Evolutionary conservation across 2,888 invertebrate species (phyloP).

Genomic region (Sinopyrophorus schimmeli): DNA sequence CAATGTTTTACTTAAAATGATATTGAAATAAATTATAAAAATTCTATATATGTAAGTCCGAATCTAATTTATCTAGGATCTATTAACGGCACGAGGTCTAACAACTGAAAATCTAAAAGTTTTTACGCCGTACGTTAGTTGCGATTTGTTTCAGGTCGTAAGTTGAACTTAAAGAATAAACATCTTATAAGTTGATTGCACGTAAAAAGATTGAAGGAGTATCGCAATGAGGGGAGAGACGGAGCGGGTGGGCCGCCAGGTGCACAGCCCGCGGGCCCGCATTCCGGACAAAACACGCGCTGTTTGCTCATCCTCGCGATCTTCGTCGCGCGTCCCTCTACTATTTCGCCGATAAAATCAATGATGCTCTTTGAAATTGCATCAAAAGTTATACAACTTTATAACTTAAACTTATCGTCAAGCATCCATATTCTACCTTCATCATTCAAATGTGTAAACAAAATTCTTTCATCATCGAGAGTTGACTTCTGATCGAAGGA

Average conservation of each 20-base stretch:
- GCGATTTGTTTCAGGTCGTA: conserved; percentile 18
- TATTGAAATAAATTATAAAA: too few relatives aligned
- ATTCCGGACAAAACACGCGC: conserved; percentile 55
- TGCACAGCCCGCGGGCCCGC: conserved; percentile 53
- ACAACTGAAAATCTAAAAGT: background rate
- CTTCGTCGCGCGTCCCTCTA: conserved; percentile 31
- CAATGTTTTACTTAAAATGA: too few relatives aligned
- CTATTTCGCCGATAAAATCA: conserved; percentile 32
- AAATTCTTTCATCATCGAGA: conserved; percentile 16
- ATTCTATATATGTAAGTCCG: too few relatives aligned
- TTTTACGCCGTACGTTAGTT: conserved; percentile 1
- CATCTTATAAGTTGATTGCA: conserved; percentile 39
- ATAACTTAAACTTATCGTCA: too few relatives aligned
- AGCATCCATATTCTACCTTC: too few relatives aligned
- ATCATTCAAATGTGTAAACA: conserved; percentile 18
- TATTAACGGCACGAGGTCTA: too few relatives aligned
- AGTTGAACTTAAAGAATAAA: conserved; percentile 26
- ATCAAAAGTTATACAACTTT: conserved; percentile 20
- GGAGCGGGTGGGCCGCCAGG: conserved; percentile 48
- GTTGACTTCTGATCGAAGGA: conserved; percentile 15
- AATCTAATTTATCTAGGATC: too few relatives aligned
- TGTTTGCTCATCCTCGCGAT: conserved; percentile 52
- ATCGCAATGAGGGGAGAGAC: conserved; percentile 40
- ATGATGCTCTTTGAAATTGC: conserved; percentile 31
- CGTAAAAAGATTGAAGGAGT: conserved; percentile 37